Percentiles rank a stretch among this genome's conserved stretches.
Evolutionary conservation across 2,797 vertebrate genomes (phyloP).

Genomic region (Enteromius radiatus): DNA sequence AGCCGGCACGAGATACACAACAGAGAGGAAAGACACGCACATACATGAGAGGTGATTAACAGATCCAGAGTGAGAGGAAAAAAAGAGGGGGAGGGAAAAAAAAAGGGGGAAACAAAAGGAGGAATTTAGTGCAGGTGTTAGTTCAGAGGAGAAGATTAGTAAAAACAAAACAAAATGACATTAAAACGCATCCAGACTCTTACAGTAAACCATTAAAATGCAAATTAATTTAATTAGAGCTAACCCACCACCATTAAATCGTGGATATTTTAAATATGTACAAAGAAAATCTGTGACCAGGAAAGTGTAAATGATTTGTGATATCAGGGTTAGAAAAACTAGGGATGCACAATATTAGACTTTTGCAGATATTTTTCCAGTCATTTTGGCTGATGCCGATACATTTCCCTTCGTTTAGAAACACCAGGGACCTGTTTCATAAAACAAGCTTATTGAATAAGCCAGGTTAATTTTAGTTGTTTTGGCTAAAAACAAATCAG

Average conservation of each 20-base stretch:
- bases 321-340: background rate
- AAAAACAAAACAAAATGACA: constrained; percentile 38
- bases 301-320: background rate
- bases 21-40: constrained; percentile 52
- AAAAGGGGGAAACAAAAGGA: constrained; percentile 18
- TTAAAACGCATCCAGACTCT: constrained; percentile 23
- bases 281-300: background rate
- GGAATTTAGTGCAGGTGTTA: constrained; percentile 38
- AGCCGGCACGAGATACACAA: constrained; percentile 62
- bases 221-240: constrained; percentile 22
- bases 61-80: background rate
- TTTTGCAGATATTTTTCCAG: background rate
- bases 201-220: constrained; percentile 11
- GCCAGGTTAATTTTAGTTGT: no score
- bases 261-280: background rate
- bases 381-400: no score
- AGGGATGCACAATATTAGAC: no score
- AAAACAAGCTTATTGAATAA: no score
- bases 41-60: constrained; percentile 35
- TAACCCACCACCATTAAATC: background rate
- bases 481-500: no score
- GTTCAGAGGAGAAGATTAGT: constrained; percentile 26
- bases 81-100: background rate
- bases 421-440: no score
- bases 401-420: no score